Conservation (phyloP, 2,888 invertebrate genomes). For the Drosophila nigricruria region DNA sequence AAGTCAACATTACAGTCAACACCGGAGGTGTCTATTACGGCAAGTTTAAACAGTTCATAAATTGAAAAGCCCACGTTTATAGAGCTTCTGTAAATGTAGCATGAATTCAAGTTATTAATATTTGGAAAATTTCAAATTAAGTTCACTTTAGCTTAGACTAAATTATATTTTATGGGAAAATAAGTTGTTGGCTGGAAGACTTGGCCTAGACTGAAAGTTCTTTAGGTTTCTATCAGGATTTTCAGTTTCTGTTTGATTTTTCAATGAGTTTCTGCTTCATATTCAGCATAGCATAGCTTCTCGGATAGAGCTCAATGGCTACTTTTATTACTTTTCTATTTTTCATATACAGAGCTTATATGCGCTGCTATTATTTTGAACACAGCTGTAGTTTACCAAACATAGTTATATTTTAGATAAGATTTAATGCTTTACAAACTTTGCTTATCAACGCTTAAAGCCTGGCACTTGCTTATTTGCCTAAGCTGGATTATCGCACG, state of each 20-base stretch:
- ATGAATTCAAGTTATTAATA: background rate
- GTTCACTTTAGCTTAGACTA: background rate
- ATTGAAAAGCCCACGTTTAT: conserved; percentile 2
- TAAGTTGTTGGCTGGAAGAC: background rate
- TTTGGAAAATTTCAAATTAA: background rate
- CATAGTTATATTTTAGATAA: background rate
- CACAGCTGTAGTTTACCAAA: too few species aligned
- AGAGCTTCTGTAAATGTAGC: background rate
- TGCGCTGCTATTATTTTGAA: too few species aligned
- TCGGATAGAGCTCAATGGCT: too few species aligned
- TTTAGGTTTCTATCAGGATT: background rate
- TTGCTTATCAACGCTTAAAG: background rate
- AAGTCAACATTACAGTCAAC: conserved; percentile 18
- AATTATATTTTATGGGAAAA: background rate
- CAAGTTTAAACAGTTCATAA: conserved; percentile 38
- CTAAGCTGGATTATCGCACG: background rate
- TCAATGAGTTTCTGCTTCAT: background rate
- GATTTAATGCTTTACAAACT: background rate
- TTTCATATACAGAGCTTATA: too few species aligned
- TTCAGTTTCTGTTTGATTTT: background rate
- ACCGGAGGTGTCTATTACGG: conserved; percentile 37
- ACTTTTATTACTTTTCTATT: too few species aligned
- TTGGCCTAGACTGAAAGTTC: background rate
- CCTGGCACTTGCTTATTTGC: too few species aligned
- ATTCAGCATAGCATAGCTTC: too few species aligned